Conservation (phyloP, 2,113 vertebrate species). For the Burhinus oedicnemus region DNA sequence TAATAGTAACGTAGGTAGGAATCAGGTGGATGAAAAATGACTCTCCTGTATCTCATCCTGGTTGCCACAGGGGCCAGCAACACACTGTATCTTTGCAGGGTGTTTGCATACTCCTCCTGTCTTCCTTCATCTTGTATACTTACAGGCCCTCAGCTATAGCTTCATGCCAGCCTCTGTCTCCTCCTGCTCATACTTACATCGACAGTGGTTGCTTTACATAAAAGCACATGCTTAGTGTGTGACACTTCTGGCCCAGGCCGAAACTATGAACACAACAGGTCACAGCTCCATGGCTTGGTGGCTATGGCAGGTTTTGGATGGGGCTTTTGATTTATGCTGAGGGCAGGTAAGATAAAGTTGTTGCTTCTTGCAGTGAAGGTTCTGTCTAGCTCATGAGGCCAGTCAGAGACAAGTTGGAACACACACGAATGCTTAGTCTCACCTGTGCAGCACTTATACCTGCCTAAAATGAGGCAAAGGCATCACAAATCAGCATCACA, state of each 20-base stretch:
- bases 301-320: too few relatives aligned
- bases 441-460: too few relatives aligned
- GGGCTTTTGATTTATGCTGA: too few relatives aligned
- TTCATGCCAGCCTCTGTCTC: neutral
- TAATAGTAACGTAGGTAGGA: neutral
- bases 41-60: neutral
- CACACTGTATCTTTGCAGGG: neutral
- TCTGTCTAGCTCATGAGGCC: too few relatives aligned
- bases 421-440: too few relatives aligned
- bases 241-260: neutral
- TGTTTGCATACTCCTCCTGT: neutral
- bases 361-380: too few relatives aligned
- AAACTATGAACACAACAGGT: too few relatives aligned
- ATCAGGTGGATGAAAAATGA: neutral
- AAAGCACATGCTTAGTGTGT: neutral
- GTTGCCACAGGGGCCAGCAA: neutral
- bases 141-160: neutral
- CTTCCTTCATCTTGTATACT: neutral
- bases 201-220: neutral
- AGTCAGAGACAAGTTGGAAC: too few relatives aligned
- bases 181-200: neutral
- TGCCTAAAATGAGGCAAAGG: too few relatives aligned
- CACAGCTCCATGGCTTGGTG: too few relatives aligned
- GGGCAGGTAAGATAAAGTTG: too few relatives aligned
- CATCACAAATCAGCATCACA: too few relatives aligned